Conservation (phyloP, 2,888 invertebrate species). For the Cyaniris semiargus region DNA sequence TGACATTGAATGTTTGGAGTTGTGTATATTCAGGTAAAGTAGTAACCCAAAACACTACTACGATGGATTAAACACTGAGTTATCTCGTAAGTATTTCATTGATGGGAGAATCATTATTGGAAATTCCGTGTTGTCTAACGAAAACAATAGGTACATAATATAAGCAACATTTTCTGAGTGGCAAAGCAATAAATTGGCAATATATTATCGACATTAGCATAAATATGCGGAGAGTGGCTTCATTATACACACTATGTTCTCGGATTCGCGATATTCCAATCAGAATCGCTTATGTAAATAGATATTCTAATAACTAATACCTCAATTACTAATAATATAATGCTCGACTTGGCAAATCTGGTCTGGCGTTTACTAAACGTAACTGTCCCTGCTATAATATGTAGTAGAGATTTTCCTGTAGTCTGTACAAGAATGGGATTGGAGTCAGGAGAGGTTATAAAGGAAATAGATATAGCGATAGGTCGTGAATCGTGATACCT, state of each 20-base stretch:
- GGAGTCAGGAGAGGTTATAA: too few relatives aligned
- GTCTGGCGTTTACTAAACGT: not conserved
- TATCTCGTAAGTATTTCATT: not conserved
- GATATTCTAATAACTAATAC: conserved; percentile 23
- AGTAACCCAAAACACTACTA: too few relatives aligned
- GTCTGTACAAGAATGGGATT: not conserved
- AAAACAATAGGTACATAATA: not conserved
- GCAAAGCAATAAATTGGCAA: conserved; percentile 11
- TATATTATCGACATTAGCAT: conserved; percentile 17
- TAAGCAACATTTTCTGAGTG: conserved; percentile 7
- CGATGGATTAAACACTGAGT: too few relatives aligned
- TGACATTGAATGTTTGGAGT: too few relatives aligned
- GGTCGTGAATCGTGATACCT: too few relatives aligned
- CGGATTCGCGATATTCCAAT: not conserved
- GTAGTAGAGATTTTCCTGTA: not conserved
- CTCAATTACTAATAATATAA: not conserved
- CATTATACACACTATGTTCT: conserved; percentile 18
- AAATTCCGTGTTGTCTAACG: not conserved
- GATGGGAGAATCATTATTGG: not conserved
- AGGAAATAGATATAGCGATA: too few relatives aligned
- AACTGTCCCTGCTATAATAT: not conserved
- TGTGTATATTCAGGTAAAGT: too few relatives aligned
- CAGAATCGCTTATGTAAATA: conserved; percentile 25
- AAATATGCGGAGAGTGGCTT: conserved; percentile 13
- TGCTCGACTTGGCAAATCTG: not conserved